A percentile compares a stretch with the other conserved stretches of the same genome.
Conservation (phyloP, 2,113 vertebrate genomes). For the Epinephelus cyanopodus region DNA sequence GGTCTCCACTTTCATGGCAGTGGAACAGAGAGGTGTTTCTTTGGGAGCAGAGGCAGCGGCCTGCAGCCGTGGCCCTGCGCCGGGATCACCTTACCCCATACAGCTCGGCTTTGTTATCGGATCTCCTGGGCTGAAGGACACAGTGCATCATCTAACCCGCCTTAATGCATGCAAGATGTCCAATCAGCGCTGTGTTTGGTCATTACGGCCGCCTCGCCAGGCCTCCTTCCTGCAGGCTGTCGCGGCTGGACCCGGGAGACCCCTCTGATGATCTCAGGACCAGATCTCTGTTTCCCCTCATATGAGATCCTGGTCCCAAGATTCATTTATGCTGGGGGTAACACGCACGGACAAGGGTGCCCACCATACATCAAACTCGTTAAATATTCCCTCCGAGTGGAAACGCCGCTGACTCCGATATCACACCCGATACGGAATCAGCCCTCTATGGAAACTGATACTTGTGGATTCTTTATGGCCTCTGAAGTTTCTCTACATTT, state of each 20-base stretch:
- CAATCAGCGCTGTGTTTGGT: constrained; percentile 74
- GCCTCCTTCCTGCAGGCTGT: constrained; percentile 64
- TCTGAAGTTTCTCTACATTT: constrained; percentile 12
- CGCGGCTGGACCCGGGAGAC: constrained; percentile 43
- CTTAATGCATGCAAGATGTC: constrained; percentile 84
- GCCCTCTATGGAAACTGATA: constrained; percentile 57
- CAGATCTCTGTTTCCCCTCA: constrained; percentile 36
- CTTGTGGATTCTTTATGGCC: constrained; percentile 40
- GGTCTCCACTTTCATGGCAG: constrained; percentile 68
- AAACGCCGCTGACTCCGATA: constrained; percentile 56
- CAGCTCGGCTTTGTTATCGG: constrained; percentile 80
- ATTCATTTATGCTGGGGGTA: constrained; percentile 39
- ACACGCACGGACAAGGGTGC: constrained; percentile 29
- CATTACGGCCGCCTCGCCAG: constrained; percentile 47
- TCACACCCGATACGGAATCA: constrained; percentile 42
- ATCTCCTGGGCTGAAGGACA: constrained; percentile 76
- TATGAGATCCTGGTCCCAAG: constrained; percentile 15
- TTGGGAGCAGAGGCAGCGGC: constrained; percentile 57
- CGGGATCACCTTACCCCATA: constrained; percentile 76
- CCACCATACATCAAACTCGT: constrained; percentile 62
- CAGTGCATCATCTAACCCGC: constrained; percentile 76
- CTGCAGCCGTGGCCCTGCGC: constrained; percentile 60
- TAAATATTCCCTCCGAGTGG: constrained; percentile 56
- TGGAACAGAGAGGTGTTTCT: constrained; percentile 79
- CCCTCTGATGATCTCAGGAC: constrained; percentile 55